These are phyloP conservation scores for Brachypteracias leptosomus DNA, from an alignment of 2,113 vertebrate species.

Conservation along the genomic window DNA sequence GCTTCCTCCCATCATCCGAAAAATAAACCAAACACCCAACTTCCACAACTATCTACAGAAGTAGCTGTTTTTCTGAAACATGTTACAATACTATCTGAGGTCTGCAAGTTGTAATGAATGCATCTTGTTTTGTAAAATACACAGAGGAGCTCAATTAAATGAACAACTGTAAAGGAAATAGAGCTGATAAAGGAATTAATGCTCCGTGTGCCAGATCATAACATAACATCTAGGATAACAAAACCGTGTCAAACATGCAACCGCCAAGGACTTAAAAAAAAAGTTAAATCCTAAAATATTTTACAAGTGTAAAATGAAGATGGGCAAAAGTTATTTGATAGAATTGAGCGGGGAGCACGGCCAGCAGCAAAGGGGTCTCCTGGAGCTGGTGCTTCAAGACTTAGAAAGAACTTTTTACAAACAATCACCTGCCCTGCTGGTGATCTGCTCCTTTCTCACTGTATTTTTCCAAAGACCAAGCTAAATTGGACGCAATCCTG, in stretches of 20 bases:
- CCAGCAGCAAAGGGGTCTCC: neutral
- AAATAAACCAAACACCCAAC: slow-evolving; percentile 56
- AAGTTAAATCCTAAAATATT: slow-evolving; percentile 16
- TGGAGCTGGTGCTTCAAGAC: neutral
- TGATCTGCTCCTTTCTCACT: neutral
- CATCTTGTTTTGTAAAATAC: slow-evolving; percentile 63
- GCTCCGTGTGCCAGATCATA: slow-evolving; percentile 48
- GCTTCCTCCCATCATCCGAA: slow-evolving; percentile 50
- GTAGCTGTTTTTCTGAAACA: slow-evolving; percentile 3
- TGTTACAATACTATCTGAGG: slow-evolving; percentile 27
- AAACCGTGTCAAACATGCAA: slow-evolving; percentile 57
- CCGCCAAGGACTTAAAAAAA: slow-evolving; percentile 5
- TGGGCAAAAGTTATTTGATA: neutral
- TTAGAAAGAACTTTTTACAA: neutral
- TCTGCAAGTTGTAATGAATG: slow-evolving; percentile 33
- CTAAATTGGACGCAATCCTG: neutral
- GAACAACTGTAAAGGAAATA: slow-evolving; percentile 61
- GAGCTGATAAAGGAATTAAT: slow-evolving; percentile 70
- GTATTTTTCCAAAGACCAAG: neutral
- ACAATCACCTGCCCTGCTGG: neutral
- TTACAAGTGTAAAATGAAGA: neutral
- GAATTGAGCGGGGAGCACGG: neutral
- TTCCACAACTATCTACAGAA: slow-evolving; percentile 41
- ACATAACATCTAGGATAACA: slow-evolving; percentile 65
- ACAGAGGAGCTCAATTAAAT: slow-evolving; percentile 61